Base-by-base conservation (phyloP, 2,113 vertebrate genomes). In the Rallus limicola region DNA sequence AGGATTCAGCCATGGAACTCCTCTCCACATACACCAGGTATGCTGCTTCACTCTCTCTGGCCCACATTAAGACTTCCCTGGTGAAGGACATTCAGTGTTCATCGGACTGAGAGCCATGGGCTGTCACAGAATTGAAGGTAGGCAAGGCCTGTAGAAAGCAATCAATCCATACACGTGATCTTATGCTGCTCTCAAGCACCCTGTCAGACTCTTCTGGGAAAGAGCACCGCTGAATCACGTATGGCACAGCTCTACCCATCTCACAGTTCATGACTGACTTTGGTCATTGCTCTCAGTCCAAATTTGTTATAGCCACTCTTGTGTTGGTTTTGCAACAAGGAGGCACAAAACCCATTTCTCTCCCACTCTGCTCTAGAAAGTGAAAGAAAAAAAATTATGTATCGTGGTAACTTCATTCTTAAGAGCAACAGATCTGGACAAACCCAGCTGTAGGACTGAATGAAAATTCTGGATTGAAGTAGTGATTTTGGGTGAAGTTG, bases 81-180 rank as follows among this genome's bases (percentile, higher is more conserved):
- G 25, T 1, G 0, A 79, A 79, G 40, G 70, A 65, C 8, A 0
- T 33, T 46, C 58, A 7, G 1, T 81, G 29, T 63, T 85, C 13
- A 14, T 74, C 62, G 70, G 65, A 21, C 40, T n/a, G 59, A 60
- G 40, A 53, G 60, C 79, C 50, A 1, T 17, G n/a, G 75, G n/a
- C 53, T 71, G 33, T 40, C 67, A 23, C 1, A 17, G 67, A 40
- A 24, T 21, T 25, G 46, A 50, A 34, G 33, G 58, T 6, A 64
- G 42, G 42, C 62, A 71, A 26, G 65, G 44, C 28, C 34, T 58
- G 31, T 0, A 1, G 50, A 55, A 60, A 70, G 46, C 52, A 48
- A 5, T 21, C 46, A 33, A 20, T 46, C 17, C 44, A 8, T 24
- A 4, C 44, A 8, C 0, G 0, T 34, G 23, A 44, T 36, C 36